Evolutionary conservation across 2,113 vertebrate species (phyloP).

Genomic region (Illadopsis cleaveri): DNA sequence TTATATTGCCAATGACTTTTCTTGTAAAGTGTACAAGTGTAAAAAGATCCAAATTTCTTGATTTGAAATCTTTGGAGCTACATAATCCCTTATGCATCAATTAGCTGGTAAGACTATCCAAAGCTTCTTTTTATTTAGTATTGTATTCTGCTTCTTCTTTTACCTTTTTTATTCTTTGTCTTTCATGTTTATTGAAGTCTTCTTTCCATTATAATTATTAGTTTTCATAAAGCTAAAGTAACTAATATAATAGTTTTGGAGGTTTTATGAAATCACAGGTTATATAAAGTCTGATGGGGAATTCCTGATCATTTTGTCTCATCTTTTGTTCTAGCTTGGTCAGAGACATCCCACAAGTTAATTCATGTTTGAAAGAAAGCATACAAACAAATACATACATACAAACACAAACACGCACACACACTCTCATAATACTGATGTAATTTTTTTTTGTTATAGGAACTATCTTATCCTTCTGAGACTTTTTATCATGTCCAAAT

Average conservation of each 20-base stretch:
- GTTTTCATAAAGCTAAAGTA: neutral
- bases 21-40: constrained; percentile 23
- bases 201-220: neutral
- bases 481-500: neutral
- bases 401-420: rapidly evolving
- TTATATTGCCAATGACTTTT: constrained; percentile 21
- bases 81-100: constrained; percentile 35
- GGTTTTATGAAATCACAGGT: neutral
- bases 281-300: neutral
- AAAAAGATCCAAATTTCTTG: neutral
- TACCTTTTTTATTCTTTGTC: neutral
- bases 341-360: neutral
- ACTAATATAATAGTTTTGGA: neutral
- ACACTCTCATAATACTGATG: neutral
- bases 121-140: neutral
- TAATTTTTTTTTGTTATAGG: neutral
- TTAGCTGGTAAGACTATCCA: constrained; percentile 27
- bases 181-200: neutral
- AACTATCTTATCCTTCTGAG: neutral
- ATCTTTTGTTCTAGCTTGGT: neutral
- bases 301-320: neutral
- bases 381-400: too few relatives aligned
- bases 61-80: constrained; percentile 38
- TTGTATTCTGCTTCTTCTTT: neutral
- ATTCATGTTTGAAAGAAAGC: neutral